phyloP scores from a whole-genome alignment of 2,888 invertebrate species.

The Pristionchus fissidentatus region DNA sequence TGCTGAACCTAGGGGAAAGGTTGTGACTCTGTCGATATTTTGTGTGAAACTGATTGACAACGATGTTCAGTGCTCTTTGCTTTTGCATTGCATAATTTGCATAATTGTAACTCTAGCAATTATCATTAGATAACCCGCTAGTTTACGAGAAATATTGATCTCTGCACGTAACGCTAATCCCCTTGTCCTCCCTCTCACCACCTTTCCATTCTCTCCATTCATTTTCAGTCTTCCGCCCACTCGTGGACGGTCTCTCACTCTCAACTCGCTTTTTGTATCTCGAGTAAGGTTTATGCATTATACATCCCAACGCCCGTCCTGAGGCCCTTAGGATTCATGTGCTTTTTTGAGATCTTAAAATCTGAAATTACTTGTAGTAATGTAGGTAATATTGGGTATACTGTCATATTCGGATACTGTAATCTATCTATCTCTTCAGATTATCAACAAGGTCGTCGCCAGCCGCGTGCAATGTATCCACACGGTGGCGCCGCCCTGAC shows the following conservation, averaged over 20 bases:
- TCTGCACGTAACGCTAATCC: not conserved
- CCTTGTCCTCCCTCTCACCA: not conserved
- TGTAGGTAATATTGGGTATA: no score
- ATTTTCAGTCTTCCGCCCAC: not conserved
- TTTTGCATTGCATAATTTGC: no score
- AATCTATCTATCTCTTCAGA: not conserved
- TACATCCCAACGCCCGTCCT: not conserved
- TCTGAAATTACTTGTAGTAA: no score
- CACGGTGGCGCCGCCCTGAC: conserved; percentile 11
- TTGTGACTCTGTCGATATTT: no score
- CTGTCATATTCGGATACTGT: no score
- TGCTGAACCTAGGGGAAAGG: no score
- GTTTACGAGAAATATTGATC: no score
- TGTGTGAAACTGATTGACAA: no score
- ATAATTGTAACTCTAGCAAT: no score
- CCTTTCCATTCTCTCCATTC: not conserved
- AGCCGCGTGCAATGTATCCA: not conserved
- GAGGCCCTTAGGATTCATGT: not conserved
- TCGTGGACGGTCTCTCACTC: not conserved
- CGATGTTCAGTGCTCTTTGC: no score
- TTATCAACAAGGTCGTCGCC: not conserved
- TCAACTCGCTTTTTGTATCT: not conserved
- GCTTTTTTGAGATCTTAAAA: no score
- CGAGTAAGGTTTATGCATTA: not conserved
- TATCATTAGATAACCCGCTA: no score